A percentile compares a stretch with the other conserved stretches of the same genome.
phyloP scores from a whole-genome alignment of 1,140 invertebrate species.

The Spodoptera litura region DNA sequence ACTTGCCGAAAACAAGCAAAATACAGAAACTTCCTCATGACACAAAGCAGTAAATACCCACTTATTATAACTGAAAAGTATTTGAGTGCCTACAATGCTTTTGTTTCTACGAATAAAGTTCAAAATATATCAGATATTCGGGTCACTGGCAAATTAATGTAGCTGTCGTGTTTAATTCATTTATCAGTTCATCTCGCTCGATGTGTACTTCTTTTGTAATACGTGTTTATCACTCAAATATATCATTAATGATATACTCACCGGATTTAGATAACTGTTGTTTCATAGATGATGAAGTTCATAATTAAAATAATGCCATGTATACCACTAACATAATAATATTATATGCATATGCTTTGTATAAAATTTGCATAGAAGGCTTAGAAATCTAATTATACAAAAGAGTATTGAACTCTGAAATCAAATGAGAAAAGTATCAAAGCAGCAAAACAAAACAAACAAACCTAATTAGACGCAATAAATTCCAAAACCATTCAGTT shows the following conservation, averaged over 20 bases:
- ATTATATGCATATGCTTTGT: too few relatives aligned
- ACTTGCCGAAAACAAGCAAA: background rate
- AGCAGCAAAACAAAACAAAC: background rate
- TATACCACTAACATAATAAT: too few relatives aligned
- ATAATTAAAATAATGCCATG: too few relatives aligned
- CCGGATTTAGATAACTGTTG: constrained; percentile 2
- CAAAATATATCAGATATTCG: constrained; percentile 35
- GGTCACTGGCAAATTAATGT: constrained; percentile 39
- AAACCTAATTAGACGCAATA: constrained; percentile 8
- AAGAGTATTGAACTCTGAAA: background rate
- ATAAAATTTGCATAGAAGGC: too few relatives aligned
- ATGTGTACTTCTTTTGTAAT: background rate
- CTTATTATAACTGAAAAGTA: constrained; percentile 6
- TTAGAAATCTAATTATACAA: background rate
- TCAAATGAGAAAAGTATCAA: background rate
- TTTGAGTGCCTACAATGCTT: background rate
- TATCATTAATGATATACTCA: background rate
- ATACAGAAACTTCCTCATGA: constrained; percentile 23
- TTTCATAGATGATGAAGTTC: background rate
- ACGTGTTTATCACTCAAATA: background rate
- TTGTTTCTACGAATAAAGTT: constrained; percentile 1
- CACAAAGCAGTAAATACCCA: constrained; percentile 18
- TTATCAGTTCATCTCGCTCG: constrained; percentile 37
- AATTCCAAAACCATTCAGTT: constrained; percentile 12
- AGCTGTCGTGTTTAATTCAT: constrained; percentile 27